Conservation (phyloP, 2,888 invertebrate species). For the Sipha maydis region DNA sequence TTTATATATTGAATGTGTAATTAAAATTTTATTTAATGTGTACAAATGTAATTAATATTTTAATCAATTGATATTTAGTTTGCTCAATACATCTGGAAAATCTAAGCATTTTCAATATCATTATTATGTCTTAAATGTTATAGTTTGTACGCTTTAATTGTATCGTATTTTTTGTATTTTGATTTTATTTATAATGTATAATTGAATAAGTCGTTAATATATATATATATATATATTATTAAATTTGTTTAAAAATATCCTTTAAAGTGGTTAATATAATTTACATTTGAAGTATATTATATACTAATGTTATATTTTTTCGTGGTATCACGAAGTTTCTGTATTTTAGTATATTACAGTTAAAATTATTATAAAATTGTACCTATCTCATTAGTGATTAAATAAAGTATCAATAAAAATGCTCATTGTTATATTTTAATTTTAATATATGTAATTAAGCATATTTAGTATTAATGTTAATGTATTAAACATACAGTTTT, state of each 20-base stretch:
- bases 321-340: too few species aligned
- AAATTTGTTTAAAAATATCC: not conserved
- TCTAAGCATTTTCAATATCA: too few species aligned
- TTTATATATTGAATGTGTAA: too few species aligned
- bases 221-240: not conserved
- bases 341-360: not conserved
- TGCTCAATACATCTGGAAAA: not conserved
- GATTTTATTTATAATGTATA: not conserved
- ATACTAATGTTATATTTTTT: too few species aligned
- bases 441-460: not conserved
- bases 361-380: not conserved
- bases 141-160: not conserved
- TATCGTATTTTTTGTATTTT: not conserved
- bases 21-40: not conserved
- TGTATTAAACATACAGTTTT: too few species aligned
- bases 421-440: not conserved
- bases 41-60: not conserved
- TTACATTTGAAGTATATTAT: too few species aligned
- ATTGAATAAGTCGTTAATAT: not conserved
- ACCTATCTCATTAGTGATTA: not conserved
- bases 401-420: not conserved
- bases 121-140: not conserved
- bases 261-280: too few species aligned
- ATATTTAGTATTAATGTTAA: too few species aligned
- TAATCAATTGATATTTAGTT: not conserved